Conservation (phyloP, 2,113 vertebrate genomes). For the Mesitornis unicolor region DNA sequence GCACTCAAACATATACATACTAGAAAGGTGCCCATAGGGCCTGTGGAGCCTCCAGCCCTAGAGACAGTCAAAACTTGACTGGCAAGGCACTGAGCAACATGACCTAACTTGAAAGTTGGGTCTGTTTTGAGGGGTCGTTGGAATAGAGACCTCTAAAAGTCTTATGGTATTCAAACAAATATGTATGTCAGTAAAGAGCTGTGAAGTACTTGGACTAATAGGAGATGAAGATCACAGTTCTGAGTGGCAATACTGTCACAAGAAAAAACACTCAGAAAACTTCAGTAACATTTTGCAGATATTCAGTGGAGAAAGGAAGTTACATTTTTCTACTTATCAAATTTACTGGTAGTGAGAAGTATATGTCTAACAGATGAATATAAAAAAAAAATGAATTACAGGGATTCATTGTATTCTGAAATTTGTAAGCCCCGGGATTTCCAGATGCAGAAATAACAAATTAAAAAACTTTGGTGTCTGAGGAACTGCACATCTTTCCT, state of each 20-base stretch:
- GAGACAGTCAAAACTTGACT: neutral
- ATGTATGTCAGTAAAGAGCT: neutral
- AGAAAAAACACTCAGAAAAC: neutral
- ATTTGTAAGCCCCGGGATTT: neutral
- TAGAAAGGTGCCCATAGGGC: neutral
- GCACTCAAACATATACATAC: neutral
- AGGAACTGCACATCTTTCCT: neutral
- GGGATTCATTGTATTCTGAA: neutral
- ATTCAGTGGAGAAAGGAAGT: neutral
- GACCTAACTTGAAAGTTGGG: neutral
- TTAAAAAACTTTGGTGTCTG: neutral
- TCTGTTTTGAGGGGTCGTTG: neutral
- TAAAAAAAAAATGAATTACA: neutral
- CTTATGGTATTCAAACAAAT: neutral
- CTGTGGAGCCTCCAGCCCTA: neutral
- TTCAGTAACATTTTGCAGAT: neutral
- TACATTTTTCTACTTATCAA: neutral
- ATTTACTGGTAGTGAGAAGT: neutral
- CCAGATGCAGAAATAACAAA: neutral
- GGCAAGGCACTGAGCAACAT: neutral
- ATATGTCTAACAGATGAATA: neutral
- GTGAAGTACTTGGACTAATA: neutral
- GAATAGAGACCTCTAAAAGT: neutral
- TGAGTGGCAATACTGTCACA: neutral
- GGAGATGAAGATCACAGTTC: neutral